A percentile compares a stretch with the other conserved stretches of the same genome.
Evolutionary conservation across 2,797 vertebrate species (phyloP).

Genomic region (Denticeps clupeoides): DNA sequence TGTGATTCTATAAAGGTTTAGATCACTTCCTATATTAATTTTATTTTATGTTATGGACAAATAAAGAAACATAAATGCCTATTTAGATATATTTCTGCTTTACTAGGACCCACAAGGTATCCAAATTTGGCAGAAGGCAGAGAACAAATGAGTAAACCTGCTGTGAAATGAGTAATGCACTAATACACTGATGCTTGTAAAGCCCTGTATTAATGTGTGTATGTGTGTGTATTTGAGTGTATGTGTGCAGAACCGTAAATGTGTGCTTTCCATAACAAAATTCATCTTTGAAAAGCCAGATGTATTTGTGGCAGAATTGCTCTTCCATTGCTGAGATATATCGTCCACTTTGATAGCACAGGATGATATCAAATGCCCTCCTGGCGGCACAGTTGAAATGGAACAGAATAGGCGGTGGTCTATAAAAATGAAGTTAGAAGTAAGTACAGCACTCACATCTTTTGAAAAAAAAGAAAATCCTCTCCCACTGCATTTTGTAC

Average conservation of each 20-base stretch:
- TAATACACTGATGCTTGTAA: too few relatives aligned
- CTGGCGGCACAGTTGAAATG: constrained; percentile 74
- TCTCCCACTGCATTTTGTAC: constrained; percentile 85
- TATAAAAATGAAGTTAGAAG: constrained; percentile 87
- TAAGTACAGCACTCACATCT: constrained; percentile 90
- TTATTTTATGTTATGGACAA: too few relatives aligned
- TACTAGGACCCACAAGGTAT: too few relatives aligned
- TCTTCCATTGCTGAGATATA: constrained; percentile 65
- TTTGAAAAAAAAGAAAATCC: constrained; percentile 69
- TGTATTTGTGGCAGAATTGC: constrained; percentile 68
- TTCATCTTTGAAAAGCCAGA: constrained; percentile 74
- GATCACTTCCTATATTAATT: too few relatives aligned
- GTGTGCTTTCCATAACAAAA: constrained; percentile 67
- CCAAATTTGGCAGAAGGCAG: too few relatives aligned
- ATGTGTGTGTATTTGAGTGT: too few relatives aligned
- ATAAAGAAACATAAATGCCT: too few relatives aligned
- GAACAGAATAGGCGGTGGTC: constrained; percentile 81
- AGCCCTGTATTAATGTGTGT: too few relatives aligned
- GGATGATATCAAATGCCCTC: constrained; percentile 88
- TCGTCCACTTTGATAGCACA: constrained; percentile 84
- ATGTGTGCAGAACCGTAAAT: constrained; percentile 50
- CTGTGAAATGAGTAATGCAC: too few relatives aligned
- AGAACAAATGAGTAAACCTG: too few relatives aligned
- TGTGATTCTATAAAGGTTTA: too few relatives aligned
- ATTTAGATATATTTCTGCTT: too few relatives aligned